phyloP scores from a whole-genome alignment of 2,797 vertebrate species.

The Malurus leucopterus region DNA sequence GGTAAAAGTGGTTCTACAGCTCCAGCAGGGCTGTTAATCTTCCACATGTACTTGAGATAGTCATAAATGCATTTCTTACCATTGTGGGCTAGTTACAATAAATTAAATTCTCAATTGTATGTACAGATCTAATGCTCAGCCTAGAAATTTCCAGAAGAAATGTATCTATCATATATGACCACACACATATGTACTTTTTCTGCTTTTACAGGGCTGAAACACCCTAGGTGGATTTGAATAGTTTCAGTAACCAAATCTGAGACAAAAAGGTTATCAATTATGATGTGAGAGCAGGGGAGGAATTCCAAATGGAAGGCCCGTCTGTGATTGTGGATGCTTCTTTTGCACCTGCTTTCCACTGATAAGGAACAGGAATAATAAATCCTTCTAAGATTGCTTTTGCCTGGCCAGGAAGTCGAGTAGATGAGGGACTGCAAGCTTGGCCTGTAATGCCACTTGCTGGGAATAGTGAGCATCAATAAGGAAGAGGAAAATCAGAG shows the following conservation, averaged over 20 bases:
- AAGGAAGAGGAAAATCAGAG: not conserved
- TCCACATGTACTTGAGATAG: not conserved
- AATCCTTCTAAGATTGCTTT: not conserved
- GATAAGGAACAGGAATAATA: constrained; percentile 35
- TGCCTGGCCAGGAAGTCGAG: not conserved
- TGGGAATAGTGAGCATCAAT: not conserved
- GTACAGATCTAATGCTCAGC: not conserved
- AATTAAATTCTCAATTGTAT: not conserved
- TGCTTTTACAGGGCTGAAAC: not conserved
- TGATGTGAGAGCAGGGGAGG: not conserved
- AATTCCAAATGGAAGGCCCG: not conserved
- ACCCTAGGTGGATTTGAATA: not conserved
- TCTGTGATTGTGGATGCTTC: not conserved
- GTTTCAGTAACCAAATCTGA: not conserved
- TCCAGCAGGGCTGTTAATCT: not conserved
- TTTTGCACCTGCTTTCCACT: constrained; percentile 4
- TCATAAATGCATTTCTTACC: not conserved
- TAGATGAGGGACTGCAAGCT: not conserved
- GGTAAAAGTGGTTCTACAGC: not conserved
- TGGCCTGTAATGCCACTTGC: not conserved
- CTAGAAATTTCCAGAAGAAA: not conserved
- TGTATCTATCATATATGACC: accelerated
- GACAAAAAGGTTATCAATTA: not conserved
- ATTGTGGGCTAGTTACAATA: not conserved
- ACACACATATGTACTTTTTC: not conserved